Conservation (phyloP, 2,797 vertebrate genomes). For the Schizopygopsis pylzovi region DNA sequence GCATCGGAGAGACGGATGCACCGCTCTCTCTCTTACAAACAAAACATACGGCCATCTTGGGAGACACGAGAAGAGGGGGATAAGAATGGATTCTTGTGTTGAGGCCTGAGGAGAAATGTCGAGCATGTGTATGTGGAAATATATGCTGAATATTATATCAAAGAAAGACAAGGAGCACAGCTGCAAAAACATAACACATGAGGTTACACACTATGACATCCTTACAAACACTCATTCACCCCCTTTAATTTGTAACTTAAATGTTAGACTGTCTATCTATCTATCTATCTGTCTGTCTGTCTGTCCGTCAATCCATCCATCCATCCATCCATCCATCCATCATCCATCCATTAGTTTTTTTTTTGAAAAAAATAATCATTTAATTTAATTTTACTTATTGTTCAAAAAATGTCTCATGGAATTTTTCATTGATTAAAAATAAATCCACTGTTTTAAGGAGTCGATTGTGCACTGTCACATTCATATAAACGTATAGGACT, state of each 20-base stretch:
- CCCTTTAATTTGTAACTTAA: neutral
- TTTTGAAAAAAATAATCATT: neutral
- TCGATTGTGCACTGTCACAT: neutral
- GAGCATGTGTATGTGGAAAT: neutral
- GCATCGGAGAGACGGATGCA: neutral
- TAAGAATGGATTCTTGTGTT: constrained; percentile 17
- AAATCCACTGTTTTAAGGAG: neutral
- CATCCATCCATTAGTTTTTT: too few relatives aligned
- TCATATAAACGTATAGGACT: neutral
- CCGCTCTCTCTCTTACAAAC: constrained; percentile 14
- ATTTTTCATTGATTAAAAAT: too few relatives aligned
- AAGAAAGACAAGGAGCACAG: constrained; percentile 27
- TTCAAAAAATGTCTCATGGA: too few relatives aligned
- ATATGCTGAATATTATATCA: neutral
- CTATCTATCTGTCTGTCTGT: neutral
- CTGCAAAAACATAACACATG: constrained; percentile 7
- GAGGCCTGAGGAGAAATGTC: neutral
- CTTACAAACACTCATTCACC: neutral
- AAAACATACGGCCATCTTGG: constrained; percentile 31
- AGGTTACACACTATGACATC: constrained; percentile 15
- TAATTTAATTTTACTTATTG: neutral
- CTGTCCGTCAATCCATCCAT: neutral
- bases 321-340: too few relatives aligned
- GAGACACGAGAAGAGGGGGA: constrained; percentile 4
- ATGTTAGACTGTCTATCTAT: neutral